A percentile compares a stretch with the other conserved stretches of the same genome.
phyloP scores from a whole-genome alignment of 2,888 invertebrate species.

The Brenthis daphne region DNA sequence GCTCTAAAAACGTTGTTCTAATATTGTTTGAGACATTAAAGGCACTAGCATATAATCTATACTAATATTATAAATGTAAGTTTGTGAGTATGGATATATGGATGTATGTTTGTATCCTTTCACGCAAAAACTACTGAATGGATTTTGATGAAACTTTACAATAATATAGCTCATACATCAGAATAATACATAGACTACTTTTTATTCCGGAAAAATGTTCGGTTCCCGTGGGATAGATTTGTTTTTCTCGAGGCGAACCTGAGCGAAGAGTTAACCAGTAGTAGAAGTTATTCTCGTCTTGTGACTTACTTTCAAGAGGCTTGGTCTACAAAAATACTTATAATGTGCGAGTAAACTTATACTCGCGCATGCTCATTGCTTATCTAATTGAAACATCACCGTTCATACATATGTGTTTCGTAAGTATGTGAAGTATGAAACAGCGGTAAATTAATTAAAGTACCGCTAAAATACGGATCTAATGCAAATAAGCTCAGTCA shows the following conservation, averaged over 20 bases:
- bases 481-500: neutral
- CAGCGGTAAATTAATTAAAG: neutral
- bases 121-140: too few relatives aligned
- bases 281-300: too few relatives aligned
- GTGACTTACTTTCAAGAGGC: neutral
- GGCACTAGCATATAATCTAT: neutral
- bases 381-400: slow-evolving; percentile 10
- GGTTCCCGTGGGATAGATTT: too few relatives aligned
- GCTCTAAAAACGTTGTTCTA: too few relatives aligned
- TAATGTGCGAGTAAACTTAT: neutral
- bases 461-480: neutral
- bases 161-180: too few relatives aligned
- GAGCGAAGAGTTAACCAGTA: neutral
- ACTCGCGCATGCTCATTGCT: neutral
- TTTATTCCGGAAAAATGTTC: too few relatives aligned
- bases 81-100: too few relatives aligned
- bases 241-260: too few relatives aligned
- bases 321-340: neutral
- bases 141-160: too few relatives aligned
- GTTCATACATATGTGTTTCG: neutral
- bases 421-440: slow-evolving; percentile 5
- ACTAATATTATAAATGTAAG: too few relatives aligned
- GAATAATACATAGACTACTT: too few relatives aligned
- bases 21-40: neutral
- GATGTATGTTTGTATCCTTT: too few relatives aligned